phyloP scores from a whole-genome alignment of 2,797 vertebrate species.

The Rachycentron canadum region DNA sequence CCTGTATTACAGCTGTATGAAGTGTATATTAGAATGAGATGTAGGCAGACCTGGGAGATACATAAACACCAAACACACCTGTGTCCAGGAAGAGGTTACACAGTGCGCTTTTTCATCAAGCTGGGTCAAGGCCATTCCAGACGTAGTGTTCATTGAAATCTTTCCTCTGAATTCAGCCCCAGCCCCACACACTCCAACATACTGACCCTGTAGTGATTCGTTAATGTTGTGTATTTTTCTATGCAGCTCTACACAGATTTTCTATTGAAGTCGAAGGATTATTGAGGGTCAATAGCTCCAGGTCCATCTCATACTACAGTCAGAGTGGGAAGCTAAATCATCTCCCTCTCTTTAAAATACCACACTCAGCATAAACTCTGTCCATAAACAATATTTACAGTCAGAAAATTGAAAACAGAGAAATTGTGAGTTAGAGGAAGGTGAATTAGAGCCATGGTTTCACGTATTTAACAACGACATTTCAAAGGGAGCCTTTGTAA shows the following conservation, averaged over 20 bases:
- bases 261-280: neutral
- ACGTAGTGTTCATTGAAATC: conserved; percentile 3
- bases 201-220: neutral
- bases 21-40: conserved; percentile 16
- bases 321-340: conserved; percentile 12
- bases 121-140: conserved; percentile 35
- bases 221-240: neutral
- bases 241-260: neutral
- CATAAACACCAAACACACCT: conserved; percentile 25
- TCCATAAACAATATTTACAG: conserved; percentile 20
- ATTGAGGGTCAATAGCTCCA: conserved; percentile 13
- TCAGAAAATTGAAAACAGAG: conserved; percentile 17
- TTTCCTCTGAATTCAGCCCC: neutral
- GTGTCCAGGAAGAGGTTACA: conserved; percentile 45
- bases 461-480: neutral
- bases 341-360: conserved; percentile 12
- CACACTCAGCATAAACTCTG: conserved; percentile 18
- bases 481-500: neutral
- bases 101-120: conserved; percentile 43
- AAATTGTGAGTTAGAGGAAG: conserved; percentile 6
- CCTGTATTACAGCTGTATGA: conserved; percentile 3
- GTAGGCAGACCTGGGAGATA: conserved; percentile 32
- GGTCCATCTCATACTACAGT: neutral
- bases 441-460: neutral
- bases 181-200: neutral